These are phyloP conservation scores for Vanessa atalanta DNA, from an alignment of 1,140 invertebrate species.

Conservation along the genomic window DNA sequence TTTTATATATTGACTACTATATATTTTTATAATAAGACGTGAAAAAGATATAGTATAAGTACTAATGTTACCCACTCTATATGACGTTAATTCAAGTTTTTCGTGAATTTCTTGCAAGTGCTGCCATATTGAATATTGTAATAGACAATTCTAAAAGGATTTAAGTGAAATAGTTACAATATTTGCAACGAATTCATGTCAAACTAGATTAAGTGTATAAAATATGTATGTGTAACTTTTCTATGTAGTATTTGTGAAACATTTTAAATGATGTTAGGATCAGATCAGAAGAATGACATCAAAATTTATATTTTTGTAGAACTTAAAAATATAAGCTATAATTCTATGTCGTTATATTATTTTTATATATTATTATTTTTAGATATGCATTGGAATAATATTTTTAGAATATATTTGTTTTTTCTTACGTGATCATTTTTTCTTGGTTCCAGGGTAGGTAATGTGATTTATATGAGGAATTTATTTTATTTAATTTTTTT, in stretches of 20 bases:
- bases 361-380: background rate
- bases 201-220: background rate
- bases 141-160: background rate
- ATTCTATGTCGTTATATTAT: background rate
- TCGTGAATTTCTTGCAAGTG: conserved; percentile 12
- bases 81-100: background rate
- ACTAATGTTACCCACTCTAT: background rate
- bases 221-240: background rate
- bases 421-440: background rate
- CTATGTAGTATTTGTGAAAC: background rate
- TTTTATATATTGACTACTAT: background rate
- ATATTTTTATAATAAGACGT: background rate
- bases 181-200: background rate
- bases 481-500: background rate
- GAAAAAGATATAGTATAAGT: conserved; percentile 2
- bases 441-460: background rate
- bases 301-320: conserved; percentile 7
- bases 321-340: background rate
- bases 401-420: background rate
- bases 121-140: background rate
- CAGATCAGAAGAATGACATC: background rate
- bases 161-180: background rate
- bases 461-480: background rate
- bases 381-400: background rate
- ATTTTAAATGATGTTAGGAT: background rate